Conservation (phyloP, 2,797 vertebrate species). For the Tenualosa ilisha region DNA sequence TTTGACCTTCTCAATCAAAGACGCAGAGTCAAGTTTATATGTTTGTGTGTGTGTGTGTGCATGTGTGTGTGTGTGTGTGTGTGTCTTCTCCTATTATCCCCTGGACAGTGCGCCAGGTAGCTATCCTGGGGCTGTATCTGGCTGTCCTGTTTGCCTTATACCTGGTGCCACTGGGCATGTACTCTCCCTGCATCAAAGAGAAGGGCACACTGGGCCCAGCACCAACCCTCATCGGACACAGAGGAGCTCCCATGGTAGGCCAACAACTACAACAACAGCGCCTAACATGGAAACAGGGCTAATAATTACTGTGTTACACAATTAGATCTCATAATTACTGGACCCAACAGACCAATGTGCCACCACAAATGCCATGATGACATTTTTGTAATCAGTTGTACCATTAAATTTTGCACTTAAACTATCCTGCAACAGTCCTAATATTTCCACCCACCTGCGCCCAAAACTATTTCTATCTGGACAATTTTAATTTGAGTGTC, state of each 20-base stretch:
- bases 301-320: too few species aligned
- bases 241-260: slow-evolving; percentile 91
- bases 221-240: slow-evolving; percentile 84
- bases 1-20: neutral
- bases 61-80: slow-evolving; percentile 4
- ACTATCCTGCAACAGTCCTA: neutral
- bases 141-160: slow-evolving; percentile 81
- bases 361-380: neutral
- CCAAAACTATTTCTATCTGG: too few species aligned
- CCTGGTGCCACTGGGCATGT: slow-evolving; percentile 87
- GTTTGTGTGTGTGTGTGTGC: neutral
- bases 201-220: slow-evolving; percentile 80
- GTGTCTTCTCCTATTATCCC: neutral
- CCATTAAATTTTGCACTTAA: neutral
- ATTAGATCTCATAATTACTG: too few species aligned
- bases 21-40: neutral
- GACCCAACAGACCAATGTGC: too few species aligned
- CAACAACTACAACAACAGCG: neutral
- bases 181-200: slow-evolving; percentile 89
- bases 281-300: neutral
- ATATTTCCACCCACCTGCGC: neutral
- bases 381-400: neutral
- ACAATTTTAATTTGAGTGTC: too few species aligned
- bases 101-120: slow-evolving; percentile 77
- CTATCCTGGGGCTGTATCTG: slow-evolving; percentile 80